Evolutionary conservation across 2,888 invertebrate genomes (phyloP), one percentile per base, ranked within the genome.

Genomic region (Diarsia brunnea): DNA sequence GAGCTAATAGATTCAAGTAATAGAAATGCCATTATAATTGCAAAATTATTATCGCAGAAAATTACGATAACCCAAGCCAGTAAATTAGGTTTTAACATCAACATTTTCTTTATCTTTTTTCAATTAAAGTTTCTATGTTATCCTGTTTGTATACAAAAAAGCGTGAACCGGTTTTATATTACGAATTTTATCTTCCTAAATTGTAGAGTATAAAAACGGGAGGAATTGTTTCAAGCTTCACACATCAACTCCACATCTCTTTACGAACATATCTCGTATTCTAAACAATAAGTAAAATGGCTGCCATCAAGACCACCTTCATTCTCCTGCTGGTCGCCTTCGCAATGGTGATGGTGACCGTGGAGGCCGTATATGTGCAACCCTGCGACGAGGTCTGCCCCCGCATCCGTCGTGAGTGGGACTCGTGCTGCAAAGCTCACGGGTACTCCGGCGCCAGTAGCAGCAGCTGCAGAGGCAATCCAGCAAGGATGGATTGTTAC

Each of bases 271-370:
- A 43, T n/a, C 63, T 63, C 7, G 27, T 63, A 43, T 76, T 31
- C 38, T 5, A 51, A 24, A 61, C 14, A 51, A 61, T 24, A 27
- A 58, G 0, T 24, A 47, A 4, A 75, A 75, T 79, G 82, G 74
- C 58, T 14, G 64, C 73, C 11, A 38, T 60, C 55, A 78, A 78
- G 58, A 78, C 81, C 45, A 65, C 81, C 45, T 73, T 78, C 64
- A 10, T 78, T 3, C 77, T 78, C 24, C 55, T 78, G 74, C 81
- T 78, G 43, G 14, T 78, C 31, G 77, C 81, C 45, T 64, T 81
- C 51, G 81, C 81, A 4, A 78, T 78, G 81, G 51, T 63, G 51
- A 4, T 4, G 27, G 51, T 75, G 4, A 75, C 75, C 45, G 75
- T 78, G 8, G 78, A 81, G 24, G 81, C 78, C 27, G 74, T 2